Conservation (phyloP, 2,888 invertebrate species). For the Chromoteleia sp. region DNA sequence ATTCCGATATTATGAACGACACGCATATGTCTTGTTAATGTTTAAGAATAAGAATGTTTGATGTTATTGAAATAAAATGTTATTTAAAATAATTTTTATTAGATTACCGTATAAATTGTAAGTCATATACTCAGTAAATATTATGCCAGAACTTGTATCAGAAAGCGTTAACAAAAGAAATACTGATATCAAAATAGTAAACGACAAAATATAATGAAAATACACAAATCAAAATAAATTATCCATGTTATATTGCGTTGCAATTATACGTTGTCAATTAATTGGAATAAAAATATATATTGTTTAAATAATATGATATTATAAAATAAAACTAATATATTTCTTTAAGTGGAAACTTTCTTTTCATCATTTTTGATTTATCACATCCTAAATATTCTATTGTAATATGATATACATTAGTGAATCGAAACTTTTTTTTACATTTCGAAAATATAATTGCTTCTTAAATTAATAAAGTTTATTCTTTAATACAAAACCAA, state of each 20-base stretch:
- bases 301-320: slow-evolving; percentile 79
- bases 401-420: no score
- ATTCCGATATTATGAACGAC: slow-evolving; percentile 50
- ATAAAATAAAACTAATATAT: slow-evolving; percentile 82
- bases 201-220: slow-evolving; percentile 48
- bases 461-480: no score
- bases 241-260: slow-evolving; percentile 71
- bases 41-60: slow-evolving; percentile 53
- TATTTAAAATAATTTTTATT: slow-evolving; percentile 50
- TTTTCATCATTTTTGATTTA: slow-evolving; percentile 25
- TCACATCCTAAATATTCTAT: no score
- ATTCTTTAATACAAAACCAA: no score
- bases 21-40: slow-evolving; percentile 45
- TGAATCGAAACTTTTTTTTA: no score
- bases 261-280: slow-evolving; percentile 75
- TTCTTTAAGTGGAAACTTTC: slow-evolving; percentile 75
- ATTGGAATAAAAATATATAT: slow-evolving; percentile 76
- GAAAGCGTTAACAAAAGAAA: slow-evolving; percentile 5
- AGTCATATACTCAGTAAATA: slow-evolving; percentile 31
- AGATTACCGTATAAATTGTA: slow-evolving; percentile 44
- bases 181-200: slow-evolving; percentile 29
- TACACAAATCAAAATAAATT: slow-evolving; percentile 61
- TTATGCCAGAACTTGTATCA: slow-evolving; percentile 36
- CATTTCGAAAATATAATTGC: no score
- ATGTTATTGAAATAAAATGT: slow-evolving; percentile 54